These are phyloP conservation scores for Suncus etruscus DNA, from an alignment of 2,113 vertebrate genomes.

Conservation along the genomic window DNA sequence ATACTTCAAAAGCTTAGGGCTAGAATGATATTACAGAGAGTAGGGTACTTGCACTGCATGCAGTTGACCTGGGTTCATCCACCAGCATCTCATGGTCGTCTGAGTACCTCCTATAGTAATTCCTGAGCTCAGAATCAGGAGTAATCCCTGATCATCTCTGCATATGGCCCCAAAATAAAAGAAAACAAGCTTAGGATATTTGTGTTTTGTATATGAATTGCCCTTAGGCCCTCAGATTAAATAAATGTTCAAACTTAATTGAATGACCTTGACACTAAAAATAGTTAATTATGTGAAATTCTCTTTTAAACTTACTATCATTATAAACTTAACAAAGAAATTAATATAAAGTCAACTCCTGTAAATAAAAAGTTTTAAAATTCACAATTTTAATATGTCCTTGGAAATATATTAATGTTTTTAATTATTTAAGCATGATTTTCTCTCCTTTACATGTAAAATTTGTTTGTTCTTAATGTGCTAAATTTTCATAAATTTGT, in stretches of 20 bases:
- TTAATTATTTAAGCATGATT: constrained; percentile 9
- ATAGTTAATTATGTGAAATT: constrained; percentile 31
- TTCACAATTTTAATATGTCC: neutral
- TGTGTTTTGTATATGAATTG: neutral
- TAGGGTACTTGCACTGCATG: too few species aligned
- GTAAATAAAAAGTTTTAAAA: too few species aligned
- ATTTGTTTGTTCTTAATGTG: neutral
- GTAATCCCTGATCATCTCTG: too few species aligned
- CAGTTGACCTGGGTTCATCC: too few species aligned
- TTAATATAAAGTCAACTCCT: too few species aligned
- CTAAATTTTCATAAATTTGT: neutral
- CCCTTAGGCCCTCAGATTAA: neutral
- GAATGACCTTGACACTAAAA: neutral
- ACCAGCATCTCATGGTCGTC: too few species aligned
- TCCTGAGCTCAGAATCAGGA: too few species aligned
- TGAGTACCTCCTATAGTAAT: too few species aligned
- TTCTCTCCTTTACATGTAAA: constrained; percentile 14
- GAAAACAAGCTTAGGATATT: neutral
- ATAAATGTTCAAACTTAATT: constrained; percentile 34
- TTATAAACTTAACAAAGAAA: neutral
- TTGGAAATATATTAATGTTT: constrained; percentile 11
- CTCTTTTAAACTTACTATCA: constrained; percentile 3
- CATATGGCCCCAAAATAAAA: too few species aligned
- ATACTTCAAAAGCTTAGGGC: too few species aligned
- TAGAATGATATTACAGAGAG: too few species aligned